Conservation (phyloP, 2,113 vertebrate genomes). For the Geothlypis trichas region DNA sequence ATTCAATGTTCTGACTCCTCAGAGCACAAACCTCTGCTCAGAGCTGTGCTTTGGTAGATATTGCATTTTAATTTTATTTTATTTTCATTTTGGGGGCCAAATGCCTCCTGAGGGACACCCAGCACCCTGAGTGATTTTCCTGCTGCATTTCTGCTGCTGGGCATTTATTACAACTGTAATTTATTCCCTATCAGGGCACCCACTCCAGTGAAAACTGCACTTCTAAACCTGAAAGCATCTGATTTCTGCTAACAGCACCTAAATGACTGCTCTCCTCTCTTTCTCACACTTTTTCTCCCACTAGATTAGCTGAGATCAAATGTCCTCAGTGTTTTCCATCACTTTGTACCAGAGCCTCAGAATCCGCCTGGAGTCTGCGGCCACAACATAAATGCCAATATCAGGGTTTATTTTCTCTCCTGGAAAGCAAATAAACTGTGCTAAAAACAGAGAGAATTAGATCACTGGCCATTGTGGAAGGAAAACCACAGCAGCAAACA, state of each 20-base stretch:
- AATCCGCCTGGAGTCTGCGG: neutral
- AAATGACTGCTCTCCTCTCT: neutral
- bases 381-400: neutral
- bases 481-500: neutral
- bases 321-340: neutral
- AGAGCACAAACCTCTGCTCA: neutral
- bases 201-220: neutral
- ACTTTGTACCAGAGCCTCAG: neutral
- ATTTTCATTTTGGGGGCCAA: neutral
- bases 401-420: conserved; percentile 41
- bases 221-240: neutral
- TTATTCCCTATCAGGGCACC: neutral
- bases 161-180: rapidly evolving
- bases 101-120: neutral
- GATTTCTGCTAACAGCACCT: neutral
- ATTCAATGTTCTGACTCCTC: neutral
- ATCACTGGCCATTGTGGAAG: conserved; percentile 31
- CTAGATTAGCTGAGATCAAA: neutral
- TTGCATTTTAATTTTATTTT: neutral
- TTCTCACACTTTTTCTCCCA: neutral
- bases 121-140: neutral
- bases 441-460: conserved; percentile 13
- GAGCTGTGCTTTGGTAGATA: rapidly evolving
- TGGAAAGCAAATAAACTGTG: conserved; percentile 44
- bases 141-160: neutral